Percentiles rank a stretch among this genome's conserved stretches.
Evolutionary conservation across 23 tunicate genomes (phyloP).

Genomic region (Diplosoma virens): DNA sequence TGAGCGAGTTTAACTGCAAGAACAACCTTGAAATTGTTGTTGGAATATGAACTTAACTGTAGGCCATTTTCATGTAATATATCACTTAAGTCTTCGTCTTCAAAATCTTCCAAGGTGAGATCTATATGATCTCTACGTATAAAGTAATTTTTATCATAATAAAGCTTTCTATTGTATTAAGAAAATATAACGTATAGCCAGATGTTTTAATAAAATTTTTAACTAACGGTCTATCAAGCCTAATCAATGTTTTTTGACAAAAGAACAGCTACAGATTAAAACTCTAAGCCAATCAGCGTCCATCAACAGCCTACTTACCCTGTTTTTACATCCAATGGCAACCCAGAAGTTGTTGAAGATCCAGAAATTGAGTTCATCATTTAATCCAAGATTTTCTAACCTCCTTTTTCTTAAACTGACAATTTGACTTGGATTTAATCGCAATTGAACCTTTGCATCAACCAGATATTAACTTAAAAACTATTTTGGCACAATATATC

Average conservation of each 20-base stretch:
- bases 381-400: no score
- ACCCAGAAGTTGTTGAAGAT: not conserved
- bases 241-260: no score
- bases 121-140: slow-evolving; percentile 21
- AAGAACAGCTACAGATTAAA: not conserved
- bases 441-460: no score
- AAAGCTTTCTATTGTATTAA: not conserved
- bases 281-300: not conserved
- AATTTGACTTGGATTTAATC: no score
- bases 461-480: no score
- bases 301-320: not conserved
- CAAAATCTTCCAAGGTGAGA: slow-evolving; percentile 66
- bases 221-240: no score
- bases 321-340: not conserved
- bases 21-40: slow-evolving; percentile 64
- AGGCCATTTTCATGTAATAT: slow-evolving; percentile 47
- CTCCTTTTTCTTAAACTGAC: no score
- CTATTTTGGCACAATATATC: no score
- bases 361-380: not conserved
- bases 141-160: no score
- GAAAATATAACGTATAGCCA: not conserved
- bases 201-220: no score
- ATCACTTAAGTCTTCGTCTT: slow-evolving; percentile 84
- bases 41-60: slow-evolving; percentile 31
- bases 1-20: not conserved